Percentiles rank a stretch among this genome's conserved stretches.
These are phyloP conservation scores for Noctua comes DNA, from an alignment of 2,888 invertebrate species.

Conservation along the genomic window DNA sequence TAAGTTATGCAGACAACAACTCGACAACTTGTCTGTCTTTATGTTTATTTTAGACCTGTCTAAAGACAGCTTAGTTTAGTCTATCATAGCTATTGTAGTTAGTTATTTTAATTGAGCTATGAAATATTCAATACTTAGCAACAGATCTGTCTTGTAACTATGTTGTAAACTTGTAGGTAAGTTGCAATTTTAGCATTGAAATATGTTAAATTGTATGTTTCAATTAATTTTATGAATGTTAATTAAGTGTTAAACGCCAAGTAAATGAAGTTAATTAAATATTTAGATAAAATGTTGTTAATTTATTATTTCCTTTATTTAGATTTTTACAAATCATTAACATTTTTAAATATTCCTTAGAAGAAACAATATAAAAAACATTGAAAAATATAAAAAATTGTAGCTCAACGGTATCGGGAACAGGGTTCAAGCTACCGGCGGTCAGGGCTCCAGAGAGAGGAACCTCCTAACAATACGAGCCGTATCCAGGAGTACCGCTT, in stretches of 20 bases:
- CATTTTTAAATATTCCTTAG: no score
- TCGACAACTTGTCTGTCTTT: slow-evolving; percentile 32
- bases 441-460: no score
- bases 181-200: neutral
- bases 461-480: no score
- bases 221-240: slow-evolving; percentile 18
- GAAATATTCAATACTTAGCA: slow-evolving; percentile 28
- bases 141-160: slow-evolving; percentile 1
- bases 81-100: slow-evolving; percentile 43
- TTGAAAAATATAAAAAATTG: no score
- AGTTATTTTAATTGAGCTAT: slow-evolving; percentile 22
- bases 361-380: no score
- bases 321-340: no score
- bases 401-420: no score
- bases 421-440: no score
- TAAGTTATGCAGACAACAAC: slow-evolving; percentile 37
- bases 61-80: slow-evolving; percentile 47
- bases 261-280: neutral
- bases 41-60: slow-evolving; percentile 41
- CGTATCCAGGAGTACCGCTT: no score
- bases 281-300: neutral
- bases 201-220: neutral
- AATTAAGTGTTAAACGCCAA: neutral
- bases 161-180: neutral
- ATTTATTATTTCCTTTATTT: neutral